Evolutionary conservation across 2,113 vertebrate species (phyloP).

Genomic region (Apodemus speciosus): DNA sequence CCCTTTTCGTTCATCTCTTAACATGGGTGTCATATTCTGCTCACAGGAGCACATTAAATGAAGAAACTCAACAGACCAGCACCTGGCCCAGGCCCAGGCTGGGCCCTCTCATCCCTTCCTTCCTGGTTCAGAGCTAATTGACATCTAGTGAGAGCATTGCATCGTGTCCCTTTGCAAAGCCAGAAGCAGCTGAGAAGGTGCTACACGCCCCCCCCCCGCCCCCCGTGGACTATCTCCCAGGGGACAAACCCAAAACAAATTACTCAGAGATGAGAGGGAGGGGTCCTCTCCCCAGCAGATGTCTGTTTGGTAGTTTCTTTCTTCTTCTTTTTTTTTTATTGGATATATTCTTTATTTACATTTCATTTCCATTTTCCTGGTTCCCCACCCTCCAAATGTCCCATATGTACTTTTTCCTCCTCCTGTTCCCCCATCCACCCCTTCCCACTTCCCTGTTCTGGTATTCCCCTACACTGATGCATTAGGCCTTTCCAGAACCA

Average conservation of each 20-base stretch:
- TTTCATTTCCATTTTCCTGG: no score
- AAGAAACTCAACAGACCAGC: not conserved
- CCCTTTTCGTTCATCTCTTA: not conserved
- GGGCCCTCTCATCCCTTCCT: not conserved
- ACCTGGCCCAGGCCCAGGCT: not conserved
- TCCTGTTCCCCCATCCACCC: no score
- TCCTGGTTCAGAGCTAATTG: not conserved
- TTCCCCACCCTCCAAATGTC: no score
- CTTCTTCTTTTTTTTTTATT: no score
- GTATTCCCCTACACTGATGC: no score
- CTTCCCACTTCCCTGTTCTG: no score
- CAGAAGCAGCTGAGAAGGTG: not conserved
- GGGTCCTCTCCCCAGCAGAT: not conserved
- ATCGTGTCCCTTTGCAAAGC: not conserved
- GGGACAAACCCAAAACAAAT: conserved; percentile 25
- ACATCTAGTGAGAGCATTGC: not conserved
- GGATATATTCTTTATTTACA: no score
- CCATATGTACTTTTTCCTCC: no score
- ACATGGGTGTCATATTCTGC: not conserved
- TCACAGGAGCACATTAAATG: not conserved
- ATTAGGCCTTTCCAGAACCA: no score
- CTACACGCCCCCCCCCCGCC: not conserved
- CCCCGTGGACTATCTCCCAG: not conserved
- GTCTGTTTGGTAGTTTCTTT: not conserved
- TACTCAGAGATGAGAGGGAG: not conserved